Evolutionary conservation across 1,140 invertebrate genomes (phyloP), one percentile per base, ranked within the genome.

Genomic region (Dendroctonus valens): DNA sequence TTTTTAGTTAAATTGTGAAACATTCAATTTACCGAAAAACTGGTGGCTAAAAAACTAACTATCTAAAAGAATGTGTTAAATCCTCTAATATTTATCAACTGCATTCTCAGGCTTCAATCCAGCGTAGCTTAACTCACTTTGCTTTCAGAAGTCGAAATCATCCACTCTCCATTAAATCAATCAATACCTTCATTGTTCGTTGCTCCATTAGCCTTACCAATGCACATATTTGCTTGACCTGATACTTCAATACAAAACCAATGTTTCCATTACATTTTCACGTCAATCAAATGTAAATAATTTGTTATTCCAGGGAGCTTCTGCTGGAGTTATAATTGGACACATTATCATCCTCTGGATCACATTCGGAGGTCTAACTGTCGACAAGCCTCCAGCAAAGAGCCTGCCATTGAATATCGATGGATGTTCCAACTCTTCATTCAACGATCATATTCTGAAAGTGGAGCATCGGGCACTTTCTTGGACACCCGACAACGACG

Each of bases 291-390:
- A 3, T 26, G 26, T 3, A 26, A 26, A 26, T 26, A 26, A n/a
- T n/a, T 55, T 58, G 4, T 39, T 55, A 3, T 41, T 60, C 53
- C 71, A 85, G 78, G 88, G 89, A 15, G 87, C 89, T 8, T 81
- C 85, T 0, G 76, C 79, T 2, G 89, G 89, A 6, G 88, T 90
- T 83, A 81, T 89, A 37, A 76, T 83, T 7, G 85, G 87, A 26
- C 87, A 89, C 70, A 70, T 85, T 0, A 79, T 85, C 6, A 86
- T 87, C 0, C 71, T 89, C 0, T 89, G 87, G 86, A 81, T 90
- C 6, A 86, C 86, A 2, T 83, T 85, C 52, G 87, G 87, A 0
- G 80, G 84, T 55, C 71, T 88, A 11, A 84, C 80, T 5, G 41
- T 85, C 0, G 78, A 83, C 8, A 84, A 79, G 40, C 70, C 77